phyloP scores from a whole-genome alignment of 1,140 invertebrate genomes.

The Aethina tumida region DNA sequence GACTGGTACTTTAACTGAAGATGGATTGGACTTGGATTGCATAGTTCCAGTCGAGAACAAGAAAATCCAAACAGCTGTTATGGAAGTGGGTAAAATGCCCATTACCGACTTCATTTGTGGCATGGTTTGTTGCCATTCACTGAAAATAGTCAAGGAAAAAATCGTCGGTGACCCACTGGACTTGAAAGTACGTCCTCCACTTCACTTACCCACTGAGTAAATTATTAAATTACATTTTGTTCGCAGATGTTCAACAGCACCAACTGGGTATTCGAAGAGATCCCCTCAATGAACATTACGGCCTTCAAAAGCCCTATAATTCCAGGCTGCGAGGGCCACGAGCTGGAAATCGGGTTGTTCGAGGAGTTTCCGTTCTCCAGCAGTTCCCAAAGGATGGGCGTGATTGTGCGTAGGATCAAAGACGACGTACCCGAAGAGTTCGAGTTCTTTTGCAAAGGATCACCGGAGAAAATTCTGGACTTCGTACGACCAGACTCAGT shows the following conservation, averaged over 20 bases:
- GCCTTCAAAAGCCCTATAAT: too few species aligned
- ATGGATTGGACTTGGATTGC: constrained; percentile 80
- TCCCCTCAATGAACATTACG: constrained; percentile 47
- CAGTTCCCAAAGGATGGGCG: constrained; percentile 81
- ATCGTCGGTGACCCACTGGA: constrained; percentile 89
- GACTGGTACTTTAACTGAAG: constrained; percentile 86
- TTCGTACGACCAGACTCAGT: constrained; percentile 38
- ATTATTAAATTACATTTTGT: constrained; percentile 49
- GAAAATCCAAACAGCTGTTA: constrained; percentile 45
- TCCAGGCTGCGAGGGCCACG: constrained; percentile 71
- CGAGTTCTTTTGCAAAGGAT: constrained; percentile 83
- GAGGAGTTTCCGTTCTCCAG: constrained; percentile 92
- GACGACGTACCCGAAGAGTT: constrained; percentile 58
- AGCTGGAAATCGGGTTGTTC: too few species aligned
- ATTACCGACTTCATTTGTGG: constrained; percentile 53
- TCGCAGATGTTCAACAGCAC: constrained; percentile 70
- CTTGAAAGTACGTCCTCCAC: constrained; percentile 55
- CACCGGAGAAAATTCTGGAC: constrained; percentile 82
- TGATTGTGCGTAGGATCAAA: constrained; percentile 67
- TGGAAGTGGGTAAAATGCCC: constrained; percentile 43
- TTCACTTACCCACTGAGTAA: constrained; percentile 16
- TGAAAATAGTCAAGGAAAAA: constrained; percentile 73
- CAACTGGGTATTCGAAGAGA: constrained; percentile 65
- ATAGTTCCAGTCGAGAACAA: constrained; percentile 52
- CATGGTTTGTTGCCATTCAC: constrained; percentile 83